Evolutionary conservation across 2,797 vertebrate genomes (phyloP), one percentile per base, ranked within the genome.

Genomic region (Euthynnus affinis): DNA sequence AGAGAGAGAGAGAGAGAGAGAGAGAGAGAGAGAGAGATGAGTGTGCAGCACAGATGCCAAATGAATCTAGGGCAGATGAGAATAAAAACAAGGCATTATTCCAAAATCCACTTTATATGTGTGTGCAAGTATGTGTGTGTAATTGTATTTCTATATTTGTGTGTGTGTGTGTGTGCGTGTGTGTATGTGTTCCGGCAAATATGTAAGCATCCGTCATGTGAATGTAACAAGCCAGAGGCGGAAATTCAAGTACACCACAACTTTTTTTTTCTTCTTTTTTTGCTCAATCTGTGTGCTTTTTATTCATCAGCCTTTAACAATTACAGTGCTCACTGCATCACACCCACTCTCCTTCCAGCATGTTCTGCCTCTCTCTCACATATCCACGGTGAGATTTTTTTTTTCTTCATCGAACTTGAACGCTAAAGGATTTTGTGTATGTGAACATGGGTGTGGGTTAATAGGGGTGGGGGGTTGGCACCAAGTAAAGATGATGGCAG

Each of bases 1-100:
- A 77, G 66, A 79, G 62, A 74, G 23, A 77, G 68, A n/a, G 59
- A 69, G 71, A 66, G 82, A 78, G 85, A 61, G 82, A 90, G 66
- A 79, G 59, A 74, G 23, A 77, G 68, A n/a, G 62, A 69, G 71
- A 66, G 82, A 78, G 85, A 61, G 82, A 90, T 89, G 85, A 91
- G 90, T 89, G 85, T 90, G 85, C 83, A 87, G 79, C 92, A 91
- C 92, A 93, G 90, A 92, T 92, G 93, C 90, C 90, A 92, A 90
- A 88, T 85, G 78, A 94, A 95, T 93, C 91, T 93, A 91, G 93
- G 92, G 85, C 91, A 93, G 83, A 86, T 86, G 62, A 82, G 82
- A 63, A 58, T 3, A 71, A 70, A 60, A 65, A 79, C 70, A 92
- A 82, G 81, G 87, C 87, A 87, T 92, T 89, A 85, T 92, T 93